Evolutionary conservation across 2,888 invertebrate genomes (phyloP), one percentile per base, ranked within the genome.

Genomic region (Chromoteleia sp.): DNA sequence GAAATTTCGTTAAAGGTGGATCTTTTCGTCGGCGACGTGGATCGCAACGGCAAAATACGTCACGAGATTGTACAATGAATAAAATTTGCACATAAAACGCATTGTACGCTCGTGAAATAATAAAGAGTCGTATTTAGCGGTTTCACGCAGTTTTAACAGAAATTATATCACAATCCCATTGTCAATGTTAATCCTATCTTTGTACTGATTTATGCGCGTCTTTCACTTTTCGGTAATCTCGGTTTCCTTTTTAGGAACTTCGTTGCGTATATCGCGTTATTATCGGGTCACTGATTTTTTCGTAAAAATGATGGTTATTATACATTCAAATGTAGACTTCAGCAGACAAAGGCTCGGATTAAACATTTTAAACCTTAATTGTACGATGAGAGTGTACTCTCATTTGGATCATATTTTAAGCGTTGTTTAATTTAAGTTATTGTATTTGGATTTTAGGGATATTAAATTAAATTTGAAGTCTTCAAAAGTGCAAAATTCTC

Each of bases 131-230:
- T 61, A 61, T 61, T 61, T 43, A 45, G 29, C 50, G 39, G 12
- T 17, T 43, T 43, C 17, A 45, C 61, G 39, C 33, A 21, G 17
- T 63, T 63, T 63, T 63, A 33, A 36, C 19, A 12, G 19, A 48
- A 67, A 68, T 67, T 67, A 54, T 54, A 41, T 30, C 30, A 14
- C 39, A 25, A 33, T 15, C 0, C 39, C 15, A 68, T 68, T 68
- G 68, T 68, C 68, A 50, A 54, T 68, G 68, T 43, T 68, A 68
- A 68, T 68, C 68, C 68, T 68, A 56, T 68, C 68, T 68, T 56
- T 43, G 68, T 19, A 14, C 54, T 43, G 54, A 68, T 68, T 54
- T 68, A 68, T 68, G 68, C 12, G 29, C 41, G 68, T 68, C 68
- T 68, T 68, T 68, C 68, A 68, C 68, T 56, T 68, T 56, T 56